Evolutionary conservation across 2,797 vertebrate genomes (phyloP).

Genomic region (Danionella dracula): DNA sequence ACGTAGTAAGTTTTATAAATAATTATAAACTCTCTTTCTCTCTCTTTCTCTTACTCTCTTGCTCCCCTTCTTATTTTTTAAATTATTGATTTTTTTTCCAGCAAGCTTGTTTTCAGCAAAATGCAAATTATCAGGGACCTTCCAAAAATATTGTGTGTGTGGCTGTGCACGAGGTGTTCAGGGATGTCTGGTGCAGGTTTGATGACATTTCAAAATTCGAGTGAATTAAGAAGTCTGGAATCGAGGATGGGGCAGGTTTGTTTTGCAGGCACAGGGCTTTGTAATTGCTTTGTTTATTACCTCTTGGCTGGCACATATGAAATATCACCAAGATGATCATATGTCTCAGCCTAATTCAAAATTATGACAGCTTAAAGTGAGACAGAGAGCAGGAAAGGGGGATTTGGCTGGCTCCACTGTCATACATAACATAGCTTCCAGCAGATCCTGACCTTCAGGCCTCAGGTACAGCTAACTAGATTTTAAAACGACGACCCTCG

Average conservation of each 20-base stretch:
- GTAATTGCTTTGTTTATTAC: constrained; percentile 51
- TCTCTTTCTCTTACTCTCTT: too few relatives aligned
- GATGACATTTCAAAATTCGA: constrained; percentile 37
- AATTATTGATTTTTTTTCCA: too few relatives aligned
- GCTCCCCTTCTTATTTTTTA: too few relatives aligned
- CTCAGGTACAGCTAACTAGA: constrained; percentile 40
- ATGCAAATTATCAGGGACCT: too few relatives aligned
- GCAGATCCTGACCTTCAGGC: constrained; percentile 32
- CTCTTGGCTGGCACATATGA: constrained; percentile 41
- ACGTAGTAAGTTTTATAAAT: too few relatives aligned
- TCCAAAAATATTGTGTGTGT: not conserved
- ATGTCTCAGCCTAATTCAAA: constrained; percentile 47
- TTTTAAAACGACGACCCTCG: constrained; percentile 30
- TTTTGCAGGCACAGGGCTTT: constrained; percentile 28
- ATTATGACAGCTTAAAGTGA: constrained; percentile 40
- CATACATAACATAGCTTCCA: constrained; percentile 14
- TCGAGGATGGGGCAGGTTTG: constrained; percentile 28
- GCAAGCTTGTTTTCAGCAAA: too few relatives aligned
- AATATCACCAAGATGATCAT: constrained; percentile 44
- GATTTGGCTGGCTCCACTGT: constrained; percentile 7
- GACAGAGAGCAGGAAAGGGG: not conserved
- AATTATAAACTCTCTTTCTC: too few relatives aligned
- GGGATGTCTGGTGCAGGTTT: constrained; percentile 7
- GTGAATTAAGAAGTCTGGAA: constrained; percentile 24
- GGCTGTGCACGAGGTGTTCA: too few relatives aligned